These are phyloP conservation scores for Argyra leucocephala DNA, from an alignment of 2,888 invertebrate genomes.

Conservation along the genomic window DNA sequence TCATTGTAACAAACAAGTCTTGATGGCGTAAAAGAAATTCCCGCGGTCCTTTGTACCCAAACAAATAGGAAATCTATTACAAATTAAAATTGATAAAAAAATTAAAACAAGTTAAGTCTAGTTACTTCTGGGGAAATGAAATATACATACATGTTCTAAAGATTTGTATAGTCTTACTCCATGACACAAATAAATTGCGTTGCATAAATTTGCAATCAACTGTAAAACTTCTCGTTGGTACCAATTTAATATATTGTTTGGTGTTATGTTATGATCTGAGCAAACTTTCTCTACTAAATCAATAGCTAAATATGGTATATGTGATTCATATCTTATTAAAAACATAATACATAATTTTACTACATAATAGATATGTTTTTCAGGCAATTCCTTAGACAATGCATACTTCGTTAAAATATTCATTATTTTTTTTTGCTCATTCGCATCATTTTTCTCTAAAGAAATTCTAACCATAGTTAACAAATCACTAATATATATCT, in stretches of 20 bases:
- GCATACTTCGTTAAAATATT: not conserved
- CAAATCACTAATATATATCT: not conserved
- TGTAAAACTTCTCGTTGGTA: not conserved
- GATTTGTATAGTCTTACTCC: not conserved
- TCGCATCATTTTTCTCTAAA: constrained; percentile 5
- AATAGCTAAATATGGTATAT: not conserved
- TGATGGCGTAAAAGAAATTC: not conserved
- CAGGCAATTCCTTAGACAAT: not conserved
- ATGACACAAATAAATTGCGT: not conserved
- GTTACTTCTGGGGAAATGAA: too few species aligned
- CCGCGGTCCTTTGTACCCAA: not conserved
- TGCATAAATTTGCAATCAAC: not conserved
- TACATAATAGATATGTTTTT: not conserved
- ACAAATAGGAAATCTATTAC: not conserved
- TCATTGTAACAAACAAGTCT: not conserved
- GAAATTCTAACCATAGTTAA: not conserved
- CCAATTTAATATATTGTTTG: not conserved
- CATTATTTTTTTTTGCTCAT: not conserved
- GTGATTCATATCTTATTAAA: constrained; percentile 9
- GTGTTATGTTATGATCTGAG: not conserved
- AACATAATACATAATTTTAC: constrained; percentile 1
- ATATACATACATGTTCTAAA: constrained; percentile 2
- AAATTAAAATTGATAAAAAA: not conserved
- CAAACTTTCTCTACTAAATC: not conserved
- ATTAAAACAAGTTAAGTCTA: too few species aligned